A percentile compares a stretch with the other conserved stretches of the same genome.
These are phyloP conservation scores for Maccullochella peelii DNA, from an alignment of 2,113 vertebrate species.

Conservation along the genomic window DNA sequence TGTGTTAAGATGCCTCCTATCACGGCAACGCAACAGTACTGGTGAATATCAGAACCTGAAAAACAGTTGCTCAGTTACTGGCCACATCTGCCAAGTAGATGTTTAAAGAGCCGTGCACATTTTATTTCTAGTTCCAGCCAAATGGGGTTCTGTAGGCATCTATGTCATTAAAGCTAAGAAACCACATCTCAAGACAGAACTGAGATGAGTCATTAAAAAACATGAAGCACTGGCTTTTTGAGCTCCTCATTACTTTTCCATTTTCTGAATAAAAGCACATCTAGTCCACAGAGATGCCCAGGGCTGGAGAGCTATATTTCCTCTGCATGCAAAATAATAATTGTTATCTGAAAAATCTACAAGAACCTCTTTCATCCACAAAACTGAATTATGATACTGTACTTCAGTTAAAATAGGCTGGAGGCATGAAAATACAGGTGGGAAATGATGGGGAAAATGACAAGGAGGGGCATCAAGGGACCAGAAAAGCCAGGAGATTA, in stretches of 20 bases:
- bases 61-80: not conserved
- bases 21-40: not conserved
- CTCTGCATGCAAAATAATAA: not conserved
- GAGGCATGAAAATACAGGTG: not conserved
- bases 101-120: not conserved
- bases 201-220: not conserved
- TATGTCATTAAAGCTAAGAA: not conserved
- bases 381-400: not conserved
- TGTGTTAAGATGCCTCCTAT: not conserved
- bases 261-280: conserved; percentile 8
- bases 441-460: not conserved
- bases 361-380: not conserved
- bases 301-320: not conserved
- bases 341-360: not conserved
- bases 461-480: not conserved
- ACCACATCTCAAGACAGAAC: not conserved
- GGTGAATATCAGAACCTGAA: not conserved
- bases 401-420: not conserved
- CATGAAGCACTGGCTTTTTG: not conserved
- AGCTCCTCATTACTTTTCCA: not conserved
- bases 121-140: not conserved
- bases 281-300: not conserved
- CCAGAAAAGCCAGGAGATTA: not conserved
- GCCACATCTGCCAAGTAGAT: not conserved
- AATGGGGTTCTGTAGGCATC: not conserved